Evolutionary conservation across 2,113 vertebrate genomes (phyloP).

Genomic region (Sylvia atricapilla): DNA sequence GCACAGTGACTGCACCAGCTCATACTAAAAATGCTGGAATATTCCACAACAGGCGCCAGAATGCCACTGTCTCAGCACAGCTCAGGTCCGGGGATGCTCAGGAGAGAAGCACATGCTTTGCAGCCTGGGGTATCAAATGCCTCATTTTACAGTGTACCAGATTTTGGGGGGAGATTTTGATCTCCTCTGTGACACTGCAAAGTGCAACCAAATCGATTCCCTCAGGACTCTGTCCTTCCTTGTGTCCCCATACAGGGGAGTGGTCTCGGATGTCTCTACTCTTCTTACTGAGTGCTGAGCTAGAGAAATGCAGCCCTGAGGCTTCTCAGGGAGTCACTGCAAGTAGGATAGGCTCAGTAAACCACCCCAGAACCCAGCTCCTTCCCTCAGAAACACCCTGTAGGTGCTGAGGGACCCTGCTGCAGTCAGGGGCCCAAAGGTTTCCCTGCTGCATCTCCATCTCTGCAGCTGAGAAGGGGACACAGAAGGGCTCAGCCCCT

Average conservation of each 20-base stretch:
- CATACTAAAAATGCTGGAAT: neutral
- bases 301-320: neutral
- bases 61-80: neutral
- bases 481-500: neutral
- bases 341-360: neutral
- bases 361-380: neutral
- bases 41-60: neutral
- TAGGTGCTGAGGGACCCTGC: neutral
- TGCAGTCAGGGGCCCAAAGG: neutral
- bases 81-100: fast-evolving
- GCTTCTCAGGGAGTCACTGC: neutral
- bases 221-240: neutral
- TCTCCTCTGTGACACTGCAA: neutral
- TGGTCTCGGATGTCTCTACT: neutral
- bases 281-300: neutral
- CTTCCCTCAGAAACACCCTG: neutral
- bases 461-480: neutral
- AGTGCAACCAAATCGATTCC: neutral
- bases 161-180: neutral
- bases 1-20: neutral
- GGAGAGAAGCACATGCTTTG: neutral
- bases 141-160: neutral
- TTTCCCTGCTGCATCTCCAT: neutral
- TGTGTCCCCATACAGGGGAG: fast-evolving
- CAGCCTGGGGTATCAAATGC: neutral